These are phyloP conservation scores for Chorisops tibialis DNA, from an alignment of 2,888 invertebrate species.

Conservation along the genomic window DNA sequence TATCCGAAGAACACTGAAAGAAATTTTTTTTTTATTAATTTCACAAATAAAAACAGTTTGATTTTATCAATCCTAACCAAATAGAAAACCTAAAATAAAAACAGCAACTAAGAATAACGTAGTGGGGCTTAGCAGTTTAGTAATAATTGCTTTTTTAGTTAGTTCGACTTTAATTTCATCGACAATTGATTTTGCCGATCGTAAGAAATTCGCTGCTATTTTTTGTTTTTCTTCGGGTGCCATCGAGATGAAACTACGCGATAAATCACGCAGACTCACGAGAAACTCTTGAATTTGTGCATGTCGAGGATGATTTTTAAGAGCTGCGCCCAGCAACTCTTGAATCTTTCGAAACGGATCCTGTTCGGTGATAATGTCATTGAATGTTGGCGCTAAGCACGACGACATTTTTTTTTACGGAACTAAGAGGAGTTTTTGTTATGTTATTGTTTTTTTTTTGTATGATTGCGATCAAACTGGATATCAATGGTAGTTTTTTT, in stretches of 20 bases:
- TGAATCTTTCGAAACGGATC: constrained; percentile 17
- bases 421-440: background rate
- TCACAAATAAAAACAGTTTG: background rate
- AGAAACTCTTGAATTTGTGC: background rate
- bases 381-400: constrained; percentile 13
- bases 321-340: background rate
- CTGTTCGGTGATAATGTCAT: background rate
- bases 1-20: constrained; percentile 76
- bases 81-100: constrained; percentile 22
- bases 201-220: constrained; percentile 22
- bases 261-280: constrained; percentile 1
- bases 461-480: no score
- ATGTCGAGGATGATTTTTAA: constrained; percentile 11
- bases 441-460: no score
- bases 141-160: background rate
- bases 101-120: constrained; percentile 17
- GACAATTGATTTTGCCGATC: constrained; percentile 9
- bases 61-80: constrained; percentile 27
- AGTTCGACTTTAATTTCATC: constrained; percentile 12
- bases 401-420: constrained; percentile 12
- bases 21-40: background rate
- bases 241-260: constrained; percentile 3
- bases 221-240: constrained; percentile 20
- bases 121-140: constrained; percentile 2
- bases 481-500: no score